These are phyloP conservation scores for Rhagium mordax DNA, from an alignment of 2,888 invertebrate species.

Conservation along the genomic window DNA sequence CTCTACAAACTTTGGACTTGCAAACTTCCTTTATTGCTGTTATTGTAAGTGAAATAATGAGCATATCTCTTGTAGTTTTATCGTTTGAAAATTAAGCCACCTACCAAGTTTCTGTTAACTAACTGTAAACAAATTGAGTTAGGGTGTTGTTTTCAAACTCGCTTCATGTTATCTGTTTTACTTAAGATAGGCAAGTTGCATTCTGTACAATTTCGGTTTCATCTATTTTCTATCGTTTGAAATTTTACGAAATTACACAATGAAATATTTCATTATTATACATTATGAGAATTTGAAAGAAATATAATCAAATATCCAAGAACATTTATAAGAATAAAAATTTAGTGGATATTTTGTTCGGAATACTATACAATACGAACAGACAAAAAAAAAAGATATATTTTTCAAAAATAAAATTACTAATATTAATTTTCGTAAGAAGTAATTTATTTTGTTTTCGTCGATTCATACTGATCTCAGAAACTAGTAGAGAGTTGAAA, in stretches of 20 bases:
- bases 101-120: slow-evolving; percentile 24
- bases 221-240: not conserved
- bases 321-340: no score
- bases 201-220: slow-evolving; percentile 14
- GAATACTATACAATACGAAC: no score
- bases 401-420: no score
- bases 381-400: no score
- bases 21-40: slow-evolving; percentile 11
- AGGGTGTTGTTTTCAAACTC: slow-evolving; percentile 27
- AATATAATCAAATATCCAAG: no score
- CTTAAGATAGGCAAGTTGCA: slow-evolving; percentile 10
- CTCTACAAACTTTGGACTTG: slow-evolving; percentile 9
- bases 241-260: not conserved
- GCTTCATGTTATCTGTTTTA: slow-evolving; percentile 14
- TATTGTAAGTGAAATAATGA: slow-evolving; percentile 18
- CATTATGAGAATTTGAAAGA: no score
- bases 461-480: no score
- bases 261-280: not conserved
- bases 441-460: no score
- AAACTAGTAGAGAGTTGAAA: no score
- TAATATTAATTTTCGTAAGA: no score
- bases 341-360: no score
- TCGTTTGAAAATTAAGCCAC: slow-evolving; percentile 21
- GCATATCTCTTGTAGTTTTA: slow-evolving; percentile 27
- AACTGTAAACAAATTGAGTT: slow-evolving; percentile 28